Conservation (phyloP, 2,888 invertebrate genomes). For the Eudasyphora cyanicolor region DNA sequence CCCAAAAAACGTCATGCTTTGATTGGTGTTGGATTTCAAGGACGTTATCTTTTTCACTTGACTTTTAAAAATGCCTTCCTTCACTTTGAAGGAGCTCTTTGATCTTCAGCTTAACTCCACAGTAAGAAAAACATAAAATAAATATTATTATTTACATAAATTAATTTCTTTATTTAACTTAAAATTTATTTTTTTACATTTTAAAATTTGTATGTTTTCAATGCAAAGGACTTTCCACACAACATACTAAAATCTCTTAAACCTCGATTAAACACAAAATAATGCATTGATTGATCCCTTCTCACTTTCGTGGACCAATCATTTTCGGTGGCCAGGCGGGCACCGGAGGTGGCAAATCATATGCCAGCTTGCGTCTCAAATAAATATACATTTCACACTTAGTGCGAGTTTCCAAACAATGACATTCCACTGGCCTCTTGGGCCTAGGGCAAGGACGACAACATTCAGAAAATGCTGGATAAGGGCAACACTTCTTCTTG, state of each 20-base stretch:
- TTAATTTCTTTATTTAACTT: too few relatives aligned
- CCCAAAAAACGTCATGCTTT: too few relatives aligned
- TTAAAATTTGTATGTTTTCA: background rate
- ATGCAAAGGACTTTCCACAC: background rate
- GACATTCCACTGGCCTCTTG: background rate
- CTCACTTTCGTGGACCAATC: background rate
- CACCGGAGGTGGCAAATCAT: conserved; percentile 43
- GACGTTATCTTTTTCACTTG: too few relatives aligned
- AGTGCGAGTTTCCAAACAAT: background rate
- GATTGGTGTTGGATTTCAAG: too few relatives aligned
- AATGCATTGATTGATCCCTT: too few relatives aligned
- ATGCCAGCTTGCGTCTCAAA: conserved; percentile 30
- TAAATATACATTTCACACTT: conserved; percentile 3
- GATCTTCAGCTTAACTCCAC: too few relatives aligned
- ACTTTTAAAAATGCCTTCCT: too few relatives aligned
- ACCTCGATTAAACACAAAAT: too few relatives aligned
- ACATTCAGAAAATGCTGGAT: conserved; percentile 68
- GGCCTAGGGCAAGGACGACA: background rate
- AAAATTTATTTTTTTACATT: background rate
- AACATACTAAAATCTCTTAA: background rate
- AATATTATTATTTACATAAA: too few relatives aligned
- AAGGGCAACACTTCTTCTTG: conserved; percentile 62
- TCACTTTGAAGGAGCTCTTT: too few relatives aligned
- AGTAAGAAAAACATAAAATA: too few relatives aligned
- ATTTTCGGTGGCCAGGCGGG: conserved; percentile 50